phyloP scores from a whole-genome alignment of 2,888 invertebrate genomes.

The Choristoneura rosaceana region DNA sequence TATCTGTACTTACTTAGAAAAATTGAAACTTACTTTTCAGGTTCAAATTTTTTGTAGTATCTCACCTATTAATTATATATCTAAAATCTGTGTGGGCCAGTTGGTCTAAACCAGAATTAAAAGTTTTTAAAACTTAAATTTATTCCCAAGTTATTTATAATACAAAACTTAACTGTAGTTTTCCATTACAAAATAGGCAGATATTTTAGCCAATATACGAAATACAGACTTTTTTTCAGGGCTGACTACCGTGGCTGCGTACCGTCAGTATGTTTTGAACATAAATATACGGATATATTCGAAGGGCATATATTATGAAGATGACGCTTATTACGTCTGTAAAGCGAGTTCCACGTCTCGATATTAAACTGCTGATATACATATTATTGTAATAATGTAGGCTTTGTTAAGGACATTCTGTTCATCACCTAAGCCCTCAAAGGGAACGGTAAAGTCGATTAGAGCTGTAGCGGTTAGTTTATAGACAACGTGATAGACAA shows the following conservation, averaged over 20 bases:
- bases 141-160: too few species aligned
- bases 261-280: constrained; percentile 32
- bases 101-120: too few species aligned
- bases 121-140: too few species aligned
- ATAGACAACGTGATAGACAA: constrained; percentile 2
- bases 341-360: constrained; percentile 44
- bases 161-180: too few species aligned
- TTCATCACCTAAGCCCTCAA: neutral
- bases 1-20: too few species aligned
- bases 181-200: neutral
- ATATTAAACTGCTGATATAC: constrained; percentile 37
- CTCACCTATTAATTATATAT: too few species aligned
- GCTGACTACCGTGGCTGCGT: too few species aligned
- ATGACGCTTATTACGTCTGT: constrained; percentile 68
- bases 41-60: too few species aligned
- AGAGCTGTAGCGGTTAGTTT: neutral
- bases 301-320: constrained; percentile 63
- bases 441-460: constrained; percentile 14
- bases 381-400: constrained; percentile 25
- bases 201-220: neutral
- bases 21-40: too few species aligned
- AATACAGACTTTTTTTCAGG: neutral
- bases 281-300: constrained; percentile 57
- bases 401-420: constrained; percentile 17
- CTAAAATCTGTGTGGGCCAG: too few species aligned